Evolutionary conservation across 2,888 invertebrate species (phyloP).

Genomic region (Andrena dorsata): DNA sequence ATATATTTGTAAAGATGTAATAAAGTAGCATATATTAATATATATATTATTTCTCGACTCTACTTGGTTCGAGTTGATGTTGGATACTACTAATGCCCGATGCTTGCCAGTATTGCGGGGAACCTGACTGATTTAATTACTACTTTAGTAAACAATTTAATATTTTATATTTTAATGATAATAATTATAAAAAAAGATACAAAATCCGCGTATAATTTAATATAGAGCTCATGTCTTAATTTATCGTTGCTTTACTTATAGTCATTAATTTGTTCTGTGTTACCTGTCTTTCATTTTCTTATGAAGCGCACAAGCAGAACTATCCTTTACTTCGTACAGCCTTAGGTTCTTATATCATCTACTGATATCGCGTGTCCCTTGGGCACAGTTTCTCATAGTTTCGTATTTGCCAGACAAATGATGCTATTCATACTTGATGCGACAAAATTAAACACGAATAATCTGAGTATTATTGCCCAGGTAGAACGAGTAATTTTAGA

Average conservation of each 20-base stretch:
- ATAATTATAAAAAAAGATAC: conserved; percentile 3
- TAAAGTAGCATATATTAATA: conserved; percentile 50
- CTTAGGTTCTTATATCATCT: conserved; percentile 20
- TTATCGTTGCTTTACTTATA: conserved; percentile 29
- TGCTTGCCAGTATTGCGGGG: conserved; percentile 48
- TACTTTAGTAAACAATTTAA: conserved; percentile 46
- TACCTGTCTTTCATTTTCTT: conserved; percentile 53
- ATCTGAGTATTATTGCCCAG: conserved; percentile 57
- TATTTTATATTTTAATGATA: conserved; percentile 38
- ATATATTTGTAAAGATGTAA: conserved; percentile 52
- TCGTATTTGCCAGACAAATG: conserved; percentile 32
- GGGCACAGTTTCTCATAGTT: conserved; percentile 35
- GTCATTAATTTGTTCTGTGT: conserved; percentile 35
- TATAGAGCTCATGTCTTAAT: conserved; percentile 67
- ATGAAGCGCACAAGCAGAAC: conserved; percentile 51
- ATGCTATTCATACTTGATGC: conserved; percentile 28
- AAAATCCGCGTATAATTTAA: conserved; percentile 61
- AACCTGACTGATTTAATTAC: conserved; percentile 50
- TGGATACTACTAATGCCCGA: conserved; percentile 42
- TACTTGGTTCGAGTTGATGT: conserved; percentile 38
- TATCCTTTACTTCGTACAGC: conserved; percentile 28
- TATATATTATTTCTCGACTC: conserved; percentile 53
- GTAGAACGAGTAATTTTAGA: conserved; percentile 55
- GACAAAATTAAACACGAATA: conserved; percentile 44
- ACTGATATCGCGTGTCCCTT: conserved; percentile 2